Evolutionary conservation across 1,140 invertebrate genomes (phyloP), one percentile per base, ranked within the genome.

Genomic region (Xylocopa sonorina): DNA sequence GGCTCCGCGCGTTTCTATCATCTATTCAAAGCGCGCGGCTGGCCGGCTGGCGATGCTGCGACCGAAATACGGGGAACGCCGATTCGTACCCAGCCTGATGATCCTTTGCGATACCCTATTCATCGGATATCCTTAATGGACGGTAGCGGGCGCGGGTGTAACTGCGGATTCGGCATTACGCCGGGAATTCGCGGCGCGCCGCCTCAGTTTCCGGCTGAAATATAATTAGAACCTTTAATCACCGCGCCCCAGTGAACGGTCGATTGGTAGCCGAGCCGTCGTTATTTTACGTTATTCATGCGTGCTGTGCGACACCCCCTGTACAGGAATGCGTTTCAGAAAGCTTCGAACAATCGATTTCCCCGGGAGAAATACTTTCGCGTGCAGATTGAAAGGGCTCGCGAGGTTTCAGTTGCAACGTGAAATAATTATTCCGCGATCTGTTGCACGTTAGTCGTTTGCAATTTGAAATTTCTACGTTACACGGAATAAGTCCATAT

Each of bases 111-210:
- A 71, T 85, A 71, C 71, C 53, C 83, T 83, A 82, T 83, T 87
- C 85, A 71, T 85, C 85, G 81, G 85, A 87, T 68, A 87, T 85
- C 75, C 85, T n/a, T 87, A 87, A 88, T 82, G 83, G 82, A 41
- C 69, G 74, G 82, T 85, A 83, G 75, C 72, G 69, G 81, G 71
- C 32, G 76, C 58, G 62, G 72, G 76, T 66, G 73, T 62, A 73
- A 86, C 78, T 80, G 77, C 83, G 57, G 76, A 81, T 85, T 77
- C 75, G 72, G 66, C 67, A 74, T 79, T 80, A 34, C 72, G 38
- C 14, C 53, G 18, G 68, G 69, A 75, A 43, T 82, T 71, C 53
- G 51, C n/a, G 43, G 58, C 27, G 51, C 24, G 24, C 24, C 64
- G 34, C 14, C 34, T 78, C 24, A 72, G 38, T 53, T 72, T 29